Conservation (phyloP, 1,140 invertebrate genomes). For the Caerostris extrusa region DNA sequence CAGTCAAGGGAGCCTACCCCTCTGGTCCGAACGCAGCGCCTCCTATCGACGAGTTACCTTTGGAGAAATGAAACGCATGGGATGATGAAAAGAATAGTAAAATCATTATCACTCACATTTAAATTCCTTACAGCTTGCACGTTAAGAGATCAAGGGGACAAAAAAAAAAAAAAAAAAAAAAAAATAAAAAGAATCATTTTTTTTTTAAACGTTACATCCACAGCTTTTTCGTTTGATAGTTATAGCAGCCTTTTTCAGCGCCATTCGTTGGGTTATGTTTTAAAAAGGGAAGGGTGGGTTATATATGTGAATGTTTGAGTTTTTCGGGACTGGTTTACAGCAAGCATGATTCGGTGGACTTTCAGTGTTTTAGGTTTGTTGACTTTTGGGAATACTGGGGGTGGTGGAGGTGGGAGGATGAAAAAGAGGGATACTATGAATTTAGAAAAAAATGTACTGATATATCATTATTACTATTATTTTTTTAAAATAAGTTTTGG, state of each 20-base stretch:
- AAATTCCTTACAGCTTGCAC: conserved; percentile 53
- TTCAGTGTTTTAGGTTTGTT: no score
- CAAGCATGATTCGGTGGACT: no score
- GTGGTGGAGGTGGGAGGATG: no score
- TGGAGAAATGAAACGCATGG: conserved; percentile 29
- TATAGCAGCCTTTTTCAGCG: neutral
- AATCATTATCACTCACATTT: conserved; percentile 68
- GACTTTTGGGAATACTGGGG: no score
- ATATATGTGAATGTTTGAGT: no score
- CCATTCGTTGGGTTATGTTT: neutral
- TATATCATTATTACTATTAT: no score
- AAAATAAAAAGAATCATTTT: no score
- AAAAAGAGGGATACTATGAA: no score
- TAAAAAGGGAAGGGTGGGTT: neutral
- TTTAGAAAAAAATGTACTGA: no score
- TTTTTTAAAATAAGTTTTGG: no score
- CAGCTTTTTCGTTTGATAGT: neutral
- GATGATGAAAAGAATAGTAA: conserved; percentile 40
- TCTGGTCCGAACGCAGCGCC: conserved; percentile 12
- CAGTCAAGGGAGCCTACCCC: conserved; percentile 33
- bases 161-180: no score
- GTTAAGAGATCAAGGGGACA: conserved; percentile 38
- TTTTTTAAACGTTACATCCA: neutral
- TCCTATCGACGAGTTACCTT: conserved; percentile 40
- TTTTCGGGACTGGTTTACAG: no score